Conservation (phyloP, 2,888 invertebrate genomes). For the Caenorhabditis sp. region DNA sequence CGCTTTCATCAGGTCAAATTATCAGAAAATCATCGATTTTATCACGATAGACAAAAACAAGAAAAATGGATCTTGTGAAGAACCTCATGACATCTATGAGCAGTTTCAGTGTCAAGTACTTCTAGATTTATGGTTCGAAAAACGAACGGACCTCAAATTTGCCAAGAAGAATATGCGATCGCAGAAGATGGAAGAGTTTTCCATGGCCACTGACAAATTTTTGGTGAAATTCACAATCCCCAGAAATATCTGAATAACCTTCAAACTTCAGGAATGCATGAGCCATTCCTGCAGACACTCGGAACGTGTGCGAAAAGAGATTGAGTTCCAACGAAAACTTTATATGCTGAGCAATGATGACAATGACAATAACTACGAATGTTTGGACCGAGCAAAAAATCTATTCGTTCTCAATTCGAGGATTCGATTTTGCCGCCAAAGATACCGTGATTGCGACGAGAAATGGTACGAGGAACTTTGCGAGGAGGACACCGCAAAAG, state of each 20-base stretch:
- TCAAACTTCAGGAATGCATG: slow-evolving; percentile 14
- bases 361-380: neutral
- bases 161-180: no score
- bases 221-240: neutral
- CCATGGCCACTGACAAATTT: neutral
- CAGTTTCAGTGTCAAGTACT: neutral
- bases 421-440: no score
- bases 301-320: neutral
- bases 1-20: neutral
- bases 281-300: neutral
- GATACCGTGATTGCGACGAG: no score
- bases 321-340: neutral
- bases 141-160: neutral
- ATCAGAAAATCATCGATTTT: neutral
- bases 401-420: no score
- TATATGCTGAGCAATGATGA: slow-evolving; percentile 4
- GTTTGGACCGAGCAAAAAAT: no score
- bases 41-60: neutral
- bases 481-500: no score
- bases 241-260: no score
- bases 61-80: neutral
- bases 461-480: no score
- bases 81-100: no score
- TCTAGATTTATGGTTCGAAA: neutral
- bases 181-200: neutral